Conservation (phyloP, 2,797 vertebrate species). For the Selene dorsalis region DNA sequence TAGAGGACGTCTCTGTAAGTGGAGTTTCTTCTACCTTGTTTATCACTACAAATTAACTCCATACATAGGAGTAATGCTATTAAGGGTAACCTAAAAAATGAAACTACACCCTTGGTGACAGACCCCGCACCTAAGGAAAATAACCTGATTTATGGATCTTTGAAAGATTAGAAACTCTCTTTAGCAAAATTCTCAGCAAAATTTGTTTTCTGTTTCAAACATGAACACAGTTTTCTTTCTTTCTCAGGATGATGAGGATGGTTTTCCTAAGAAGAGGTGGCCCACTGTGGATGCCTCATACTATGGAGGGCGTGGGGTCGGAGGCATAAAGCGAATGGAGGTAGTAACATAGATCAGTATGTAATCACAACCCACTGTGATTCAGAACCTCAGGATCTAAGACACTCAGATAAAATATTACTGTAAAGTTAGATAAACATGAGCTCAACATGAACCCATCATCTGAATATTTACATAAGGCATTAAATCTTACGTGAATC, state of each 20-base stretch:
- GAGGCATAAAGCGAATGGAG: slow-evolving; percentile 99
- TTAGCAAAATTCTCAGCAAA: not conserved
- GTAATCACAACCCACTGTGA: not conserved
- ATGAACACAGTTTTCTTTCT: not conserved
- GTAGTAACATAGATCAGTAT: slow-evolving; percentile 81
- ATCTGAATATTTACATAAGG: not conserved
- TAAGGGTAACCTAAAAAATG: not conserved
- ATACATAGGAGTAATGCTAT: not conserved
- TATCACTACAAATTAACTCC: not conserved
- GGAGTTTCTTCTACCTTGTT: not conserved
- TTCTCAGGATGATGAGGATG: slow-evolving; percentile 93
- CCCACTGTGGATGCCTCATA: slow-evolving; percentile 98
- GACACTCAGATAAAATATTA: not conserved
- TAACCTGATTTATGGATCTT: too few species aligned
- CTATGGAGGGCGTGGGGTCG: slow-evolving; percentile 95
- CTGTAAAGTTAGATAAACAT: not conserved
- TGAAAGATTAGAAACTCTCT: too few species aligned
- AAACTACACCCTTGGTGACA: too few species aligned
- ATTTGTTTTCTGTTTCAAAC: not conserved
- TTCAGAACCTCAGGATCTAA: not conserved
- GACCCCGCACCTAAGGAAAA: too few species aligned
- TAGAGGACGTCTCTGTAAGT: slow-evolving; percentile 92
- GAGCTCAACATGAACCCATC: not conserved
- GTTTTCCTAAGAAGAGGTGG: slow-evolving; percentile 95
- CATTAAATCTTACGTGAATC: not conserved